Evolutionary conservation across 1,140 invertebrate species (phyloP), one percentile per base, ranked within the genome.

Genomic region (Macrocentrus cingulum): DNA sequence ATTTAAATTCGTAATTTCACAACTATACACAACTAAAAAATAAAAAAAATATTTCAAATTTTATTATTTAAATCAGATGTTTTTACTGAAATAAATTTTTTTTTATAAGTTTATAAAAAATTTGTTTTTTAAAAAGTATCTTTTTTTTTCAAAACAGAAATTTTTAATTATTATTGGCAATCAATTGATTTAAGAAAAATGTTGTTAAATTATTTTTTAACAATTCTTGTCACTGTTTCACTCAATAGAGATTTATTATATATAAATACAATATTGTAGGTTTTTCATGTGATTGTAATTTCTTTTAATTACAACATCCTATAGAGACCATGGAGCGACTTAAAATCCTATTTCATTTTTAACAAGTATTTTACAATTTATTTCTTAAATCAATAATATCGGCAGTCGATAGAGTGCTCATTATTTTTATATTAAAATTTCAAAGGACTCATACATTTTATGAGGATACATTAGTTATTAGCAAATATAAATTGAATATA

Each of bases 301-400:
- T 44, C 25, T 55, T 19, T 16, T 25, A 44, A 55, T 32, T 46
- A 56, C 41, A 56, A 45, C 42, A 32, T 56, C 45, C 42, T 25
- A 56, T 56, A 56, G 15, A 56, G 53, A 56, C 53, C 53, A 36
- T 16, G 42, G 53, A 56, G 53, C 53, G 46, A 41, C 53, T 56
- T 56, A 56, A 34, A 39, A 45, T 56, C 32, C 42, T 46, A 56
- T 46, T 46, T 39, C 36, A 41, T 25, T 53, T 19, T n/a, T 41
- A 53, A 41, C 39, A 56, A 29, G 29, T 45, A 44, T 46, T 56
- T 56, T 56, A 45, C 45, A 56, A 56, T 56, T 22, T 23, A 56
- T 46, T 23, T 50, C 48, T 23, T 22, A 48, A 18, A 22, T 52
- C 16, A 13, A 37, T 20, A 25, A 6, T 22, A 36, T 34, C 34